Conservation (phyloP, 2,888 invertebrate species). For the Acholoe squamosa region DNA sequence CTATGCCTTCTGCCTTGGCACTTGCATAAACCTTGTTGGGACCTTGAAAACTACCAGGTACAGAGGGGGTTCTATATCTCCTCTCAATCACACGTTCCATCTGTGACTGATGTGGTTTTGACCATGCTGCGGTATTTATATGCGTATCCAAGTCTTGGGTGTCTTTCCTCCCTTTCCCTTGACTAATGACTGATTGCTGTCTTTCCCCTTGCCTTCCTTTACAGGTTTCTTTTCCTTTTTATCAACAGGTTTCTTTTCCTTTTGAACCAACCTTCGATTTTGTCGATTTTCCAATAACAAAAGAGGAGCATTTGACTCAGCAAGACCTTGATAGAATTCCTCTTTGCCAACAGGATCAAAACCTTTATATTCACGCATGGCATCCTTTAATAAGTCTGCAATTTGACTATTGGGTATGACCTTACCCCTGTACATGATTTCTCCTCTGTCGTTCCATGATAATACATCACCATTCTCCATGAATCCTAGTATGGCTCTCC, state of each 20-base stretch:
- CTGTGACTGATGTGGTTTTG: background rate
- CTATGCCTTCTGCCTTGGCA: background rate
- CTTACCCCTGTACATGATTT: background rate
- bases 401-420: background rate
- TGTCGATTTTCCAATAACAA: background rate
- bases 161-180: no score
- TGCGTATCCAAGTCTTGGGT: background rate
- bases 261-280: background rate
- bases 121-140: background rate
- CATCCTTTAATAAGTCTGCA: constrained; percentile 3
- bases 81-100: background rate
- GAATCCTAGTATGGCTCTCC: background rate
- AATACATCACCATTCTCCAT: constrained; percentile 19
- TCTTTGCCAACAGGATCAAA: background rate
- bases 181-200: no score
- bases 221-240: no score
- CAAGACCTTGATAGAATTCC: constrained; percentile 1
- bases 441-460: constrained; percentile 23
- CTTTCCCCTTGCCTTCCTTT: no score
- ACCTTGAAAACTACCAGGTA: constrained; percentile 34
- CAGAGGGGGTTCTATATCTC: background rate
- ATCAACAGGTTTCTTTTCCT: no score
- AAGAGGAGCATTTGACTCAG: background rate
- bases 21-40: background rate
- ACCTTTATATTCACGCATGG: constrained; percentile 1